Evolutionary conservation across 1,140 invertebrate species (phyloP).

Genomic region (Papilio machaon): DNA sequence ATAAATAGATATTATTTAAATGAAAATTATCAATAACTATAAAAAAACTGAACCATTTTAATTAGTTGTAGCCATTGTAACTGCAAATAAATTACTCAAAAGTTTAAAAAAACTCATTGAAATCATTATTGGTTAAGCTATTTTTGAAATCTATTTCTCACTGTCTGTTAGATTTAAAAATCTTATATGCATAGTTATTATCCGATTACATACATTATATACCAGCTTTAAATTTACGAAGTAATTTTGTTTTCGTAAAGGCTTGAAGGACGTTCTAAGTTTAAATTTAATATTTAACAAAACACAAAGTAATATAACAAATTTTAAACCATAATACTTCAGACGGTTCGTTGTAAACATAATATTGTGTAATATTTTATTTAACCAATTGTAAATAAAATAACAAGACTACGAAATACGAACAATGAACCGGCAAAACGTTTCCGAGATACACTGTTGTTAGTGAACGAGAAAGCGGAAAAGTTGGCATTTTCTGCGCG

Average conservation of each 20-base stretch:
- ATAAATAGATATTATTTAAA: not conserved
- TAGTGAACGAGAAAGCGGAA: constrained; percentile 63
- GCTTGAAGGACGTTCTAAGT: not conserved
- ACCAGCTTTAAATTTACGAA: not conserved
- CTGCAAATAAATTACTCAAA: too few relatives aligned
- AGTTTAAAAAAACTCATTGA: too few relatives aligned
- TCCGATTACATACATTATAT: not conserved
- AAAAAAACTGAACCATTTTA: too few relatives aligned
- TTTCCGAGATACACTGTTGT: constrained; percentile 35
- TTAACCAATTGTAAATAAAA: constrained; percentile 13
- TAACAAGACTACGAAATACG: constrained; percentile 22
- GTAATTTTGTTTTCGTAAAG: not conserved
- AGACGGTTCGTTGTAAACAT: not conserved
- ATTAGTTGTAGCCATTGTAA: too few relatives aligned
- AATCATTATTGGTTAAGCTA: too few relatives aligned
- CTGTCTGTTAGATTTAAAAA: too few relatives aligned
- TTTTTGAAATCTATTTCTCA: too few relatives aligned
- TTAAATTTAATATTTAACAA: not conserved
- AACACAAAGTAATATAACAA: not conserved
- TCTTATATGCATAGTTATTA: not conserved
- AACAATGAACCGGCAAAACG: constrained; percentile 36
- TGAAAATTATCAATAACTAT: not conserved
- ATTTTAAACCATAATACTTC: not conserved
- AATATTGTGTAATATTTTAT: constrained; percentile 26
- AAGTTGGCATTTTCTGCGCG: constrained; percentile 48